These are phyloP conservation scores for Aleiodes sp. DNA, from an alignment of 1,140 invertebrate species.

Conservation along the genomic window DNA sequence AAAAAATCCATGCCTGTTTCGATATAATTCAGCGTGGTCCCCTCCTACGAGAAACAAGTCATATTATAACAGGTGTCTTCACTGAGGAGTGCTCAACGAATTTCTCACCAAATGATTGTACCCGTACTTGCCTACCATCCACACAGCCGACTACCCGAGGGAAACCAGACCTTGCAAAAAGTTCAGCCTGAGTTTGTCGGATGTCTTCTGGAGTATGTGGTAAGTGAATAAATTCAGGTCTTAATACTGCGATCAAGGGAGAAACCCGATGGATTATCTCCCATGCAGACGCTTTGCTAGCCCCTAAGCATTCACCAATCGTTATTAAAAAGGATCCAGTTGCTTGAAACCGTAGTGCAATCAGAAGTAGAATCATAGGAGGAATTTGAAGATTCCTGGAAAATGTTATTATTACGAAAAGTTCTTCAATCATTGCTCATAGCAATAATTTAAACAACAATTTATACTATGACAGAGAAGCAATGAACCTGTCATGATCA, in stretches of 20 bases:
- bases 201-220: conserved; percentile 30
- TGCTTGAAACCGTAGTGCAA: conserved; percentile 35
- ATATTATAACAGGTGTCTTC: too few relatives aligned
- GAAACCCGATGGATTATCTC: conserved; percentile 34
- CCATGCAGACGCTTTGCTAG: conserved; percentile 19
- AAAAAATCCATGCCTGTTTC: too few relatives aligned
- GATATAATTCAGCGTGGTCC: too few relatives aligned
- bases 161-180: conserved; percentile 21
- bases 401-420: not conserved
- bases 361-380: conserved; percentile 28
- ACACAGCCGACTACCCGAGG: conserved; percentile 28
- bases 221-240: conserved; percentile 17
- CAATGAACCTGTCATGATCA: too few relatives aligned
- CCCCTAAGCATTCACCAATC: conserved; percentile 25
- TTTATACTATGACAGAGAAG: too few relatives aligned
- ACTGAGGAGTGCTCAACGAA: too few relatives aligned
- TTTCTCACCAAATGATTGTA: too few relatives aligned
- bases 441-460: not conserved
- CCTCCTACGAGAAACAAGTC: too few relatives aligned
- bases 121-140: conserved; percentile 27
- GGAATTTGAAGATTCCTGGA: conserved; percentile 24
- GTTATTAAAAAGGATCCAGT: conserved; percentile 32
- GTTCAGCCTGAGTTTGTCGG: conserved; percentile 9
- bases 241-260: conserved; percentile 21
- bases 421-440: not conserved